Evolutionary conservation across 2,797 vertebrate genomes (phyloP), one percentile per base, ranked within the genome.

Genomic region (Pseudotriccus pelzelni): DNA sequence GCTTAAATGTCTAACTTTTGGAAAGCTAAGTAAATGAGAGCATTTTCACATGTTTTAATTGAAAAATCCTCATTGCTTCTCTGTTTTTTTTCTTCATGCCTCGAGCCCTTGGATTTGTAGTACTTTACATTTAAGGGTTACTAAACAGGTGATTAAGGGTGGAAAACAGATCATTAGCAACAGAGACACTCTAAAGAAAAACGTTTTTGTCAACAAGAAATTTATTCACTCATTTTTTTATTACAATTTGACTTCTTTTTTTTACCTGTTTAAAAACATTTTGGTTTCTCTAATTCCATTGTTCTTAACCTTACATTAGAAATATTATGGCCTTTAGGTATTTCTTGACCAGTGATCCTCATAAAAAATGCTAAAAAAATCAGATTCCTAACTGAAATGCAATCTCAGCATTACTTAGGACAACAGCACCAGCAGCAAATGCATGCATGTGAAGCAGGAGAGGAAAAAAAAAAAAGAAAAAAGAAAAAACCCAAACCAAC

Each of bases 341-440:
- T 72, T 46, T 84, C 36, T 95, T 84, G 86, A 68, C 49, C 90
- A 93, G 92, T 50, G 9, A 4, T 91, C 52, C 74, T 91, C 55
- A 90, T 90, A 75, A 64, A 94, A 95, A 97, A 89, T 47, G 20
- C 34, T 89, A 55, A 95, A 93, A 95, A 60, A 43, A 14, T 22
- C 6, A 43, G 8, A 10, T 46, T 86, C 53, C 34, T 77, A 67
- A 70, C 63, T 63, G 81, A 93, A 96, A 82, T 55, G 68, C 87
- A 78, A 84, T 81, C 67, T 97, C 87, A 90, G 85, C 88, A 63
- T 85, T 92, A 43, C n/a, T 85, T 78, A 70, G 17, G 52, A 77
- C 84, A 88, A 49, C 36, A 67, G 50, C 66, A 88, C 32, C 49
- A 50, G 77, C 20, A 39, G 68, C 91, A 96, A 96, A 95, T 75